A percentile compares a stretch with the other conserved stretches of the same genome.
Evolutionary conservation across 2,113 vertebrate genomes (phyloP).

Genomic region (Canis aureus): DNA sequence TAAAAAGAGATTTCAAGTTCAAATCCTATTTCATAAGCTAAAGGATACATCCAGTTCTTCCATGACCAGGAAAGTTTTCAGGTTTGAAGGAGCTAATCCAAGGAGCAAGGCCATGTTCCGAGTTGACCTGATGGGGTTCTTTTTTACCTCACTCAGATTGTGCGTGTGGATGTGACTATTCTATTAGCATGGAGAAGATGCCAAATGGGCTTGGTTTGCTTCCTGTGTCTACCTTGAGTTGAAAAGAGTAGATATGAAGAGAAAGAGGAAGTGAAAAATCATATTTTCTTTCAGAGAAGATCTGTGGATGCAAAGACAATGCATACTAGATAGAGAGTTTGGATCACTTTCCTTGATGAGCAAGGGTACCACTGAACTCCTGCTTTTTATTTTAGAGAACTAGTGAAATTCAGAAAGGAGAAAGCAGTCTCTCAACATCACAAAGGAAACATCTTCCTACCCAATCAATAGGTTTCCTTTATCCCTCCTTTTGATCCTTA

Average conservation of each 20-base stretch:
- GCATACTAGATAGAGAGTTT: background rate
- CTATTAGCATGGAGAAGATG: background rate
- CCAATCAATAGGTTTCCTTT: slow-evolving; percentile 2
- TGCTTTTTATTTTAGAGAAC: slow-evolving; percentile 53
- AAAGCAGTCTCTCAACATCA: slow-evolving; percentile 26
- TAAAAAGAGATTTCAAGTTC: slow-evolving; percentile 87
- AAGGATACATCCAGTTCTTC: slow-evolving; percentile 87
- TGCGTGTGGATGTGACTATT: background rate
- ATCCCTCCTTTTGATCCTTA: slow-evolving; percentile 29
- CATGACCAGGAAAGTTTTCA: slow-evolving; percentile 77
- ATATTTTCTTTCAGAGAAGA: slow-evolving; percentile 43
- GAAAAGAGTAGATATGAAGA: slow-evolving; percentile 51
- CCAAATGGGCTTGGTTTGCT: slow-evolving; percentile 37
- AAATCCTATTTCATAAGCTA: slow-evolving; percentile 83
- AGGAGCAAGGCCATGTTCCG: slow-evolving; percentile 72
- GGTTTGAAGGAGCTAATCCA: slow-evolving; percentile 64
- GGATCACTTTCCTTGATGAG: slow-evolving; percentile 54
- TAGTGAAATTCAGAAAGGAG: slow-evolving; percentile 44
- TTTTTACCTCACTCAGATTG: background rate
- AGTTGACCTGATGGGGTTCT: slow-evolving; percentile 11
- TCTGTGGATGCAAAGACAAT: slow-evolving; percentile 35
- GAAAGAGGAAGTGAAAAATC: slow-evolving; percentile 27
- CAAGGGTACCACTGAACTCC: slow-evolving; percentile 57
- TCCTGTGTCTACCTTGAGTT: slow-evolving; percentile 18
- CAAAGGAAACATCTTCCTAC: slow-evolving; percentile 44